Conservation (phyloP, 2,888 invertebrate species). For the Criorhina ranunculi region DNA sequence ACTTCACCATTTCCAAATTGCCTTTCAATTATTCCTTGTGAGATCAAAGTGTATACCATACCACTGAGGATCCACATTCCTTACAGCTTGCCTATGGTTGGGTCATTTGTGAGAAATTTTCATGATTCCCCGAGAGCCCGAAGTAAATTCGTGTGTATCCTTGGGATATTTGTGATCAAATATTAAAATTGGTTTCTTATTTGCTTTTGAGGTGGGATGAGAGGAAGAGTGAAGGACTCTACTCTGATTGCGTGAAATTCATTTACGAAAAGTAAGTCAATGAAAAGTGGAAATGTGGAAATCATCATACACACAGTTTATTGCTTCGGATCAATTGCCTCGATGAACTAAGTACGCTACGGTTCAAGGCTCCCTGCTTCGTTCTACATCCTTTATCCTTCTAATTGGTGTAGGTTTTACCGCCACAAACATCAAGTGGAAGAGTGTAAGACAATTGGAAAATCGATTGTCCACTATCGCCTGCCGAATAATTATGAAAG, state of each 20-base stretch:
- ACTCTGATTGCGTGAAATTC: conserved; percentile 41
- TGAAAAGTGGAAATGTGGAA: conserved; percentile 14
- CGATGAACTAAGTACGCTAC: conserved; percentile 37
- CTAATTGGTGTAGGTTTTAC: conserved; percentile 34
- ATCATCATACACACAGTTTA: conserved; percentile 32
- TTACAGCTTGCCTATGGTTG: neutral
- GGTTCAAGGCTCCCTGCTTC: conserved; percentile 11
- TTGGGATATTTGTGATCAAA: conserved; percentile 42
- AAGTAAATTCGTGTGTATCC: conserved; percentile 34
- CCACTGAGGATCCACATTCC: neutral
- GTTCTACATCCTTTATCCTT: conserved; percentile 23
- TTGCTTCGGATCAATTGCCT: conserved; percentile 12
- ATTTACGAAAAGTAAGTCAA: conserved; percentile 29
- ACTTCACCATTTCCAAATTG: conserved; percentile 4
- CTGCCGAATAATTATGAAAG: conserved; percentile 25
- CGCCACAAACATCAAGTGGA: neutral
- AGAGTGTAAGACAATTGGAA: neutral
- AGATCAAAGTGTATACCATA: conserved; percentile 14
- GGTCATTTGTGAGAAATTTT: conserved; percentile 24
- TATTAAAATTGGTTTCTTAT: conserved; percentile 45
- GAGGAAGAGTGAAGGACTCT: neutral
- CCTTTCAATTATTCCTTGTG: conserved; percentile 10
- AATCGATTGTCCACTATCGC: conserved; percentile 31
- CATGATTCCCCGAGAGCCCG: conserved; percentile 17
- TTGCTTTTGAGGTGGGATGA: neutral